Percentiles rank a stretch among this genome's conserved stretches.
Evolutionary conservation across 2,888 invertebrate genomes (phyloP).

Genomic region (Scrobipalpa costella): DNA sequence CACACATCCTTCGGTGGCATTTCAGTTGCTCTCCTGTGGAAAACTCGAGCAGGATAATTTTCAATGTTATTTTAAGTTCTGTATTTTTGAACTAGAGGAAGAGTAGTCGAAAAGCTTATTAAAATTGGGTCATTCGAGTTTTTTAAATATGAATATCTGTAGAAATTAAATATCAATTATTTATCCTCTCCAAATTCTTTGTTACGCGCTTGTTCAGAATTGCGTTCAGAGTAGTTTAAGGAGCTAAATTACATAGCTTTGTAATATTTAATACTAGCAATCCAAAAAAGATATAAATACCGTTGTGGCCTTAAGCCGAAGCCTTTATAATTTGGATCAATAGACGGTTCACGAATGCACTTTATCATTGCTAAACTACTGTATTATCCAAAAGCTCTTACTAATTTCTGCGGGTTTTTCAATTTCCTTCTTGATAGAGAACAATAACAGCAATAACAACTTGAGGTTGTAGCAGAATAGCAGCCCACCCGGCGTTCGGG

Average conservation of each 20-base stretch:
- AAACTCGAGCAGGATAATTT: neutral
- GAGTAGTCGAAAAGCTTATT: too few species aligned
- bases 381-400: neutral
- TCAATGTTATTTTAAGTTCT: too few species aligned
- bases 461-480: neutral
- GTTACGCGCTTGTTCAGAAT: too few species aligned
- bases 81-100: too few species aligned
- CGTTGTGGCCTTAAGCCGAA: neutral
- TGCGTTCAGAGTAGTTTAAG: too few species aligned
- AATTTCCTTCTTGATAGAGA: neutral
- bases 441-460: neutral
- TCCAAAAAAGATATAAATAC: neutral
- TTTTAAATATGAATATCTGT: too few species aligned
- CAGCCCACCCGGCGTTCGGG: constrained; percentile 39
- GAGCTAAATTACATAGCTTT: too few species aligned
- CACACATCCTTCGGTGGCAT: constrained; percentile 53
- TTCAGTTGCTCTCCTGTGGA: constrained; percentile 30
- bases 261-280: neutral
- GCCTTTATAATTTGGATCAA: constrained; percentile 1
- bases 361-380: neutral
- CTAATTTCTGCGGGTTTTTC: too few species aligned
- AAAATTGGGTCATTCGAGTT: too few species aligned
- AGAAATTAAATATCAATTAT: too few species aligned
- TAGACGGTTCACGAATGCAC: neutral
- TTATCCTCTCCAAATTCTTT: too few species aligned